Conservation (phyloP, 1,140 invertebrate species). For the Drosophila orena region DNA sequence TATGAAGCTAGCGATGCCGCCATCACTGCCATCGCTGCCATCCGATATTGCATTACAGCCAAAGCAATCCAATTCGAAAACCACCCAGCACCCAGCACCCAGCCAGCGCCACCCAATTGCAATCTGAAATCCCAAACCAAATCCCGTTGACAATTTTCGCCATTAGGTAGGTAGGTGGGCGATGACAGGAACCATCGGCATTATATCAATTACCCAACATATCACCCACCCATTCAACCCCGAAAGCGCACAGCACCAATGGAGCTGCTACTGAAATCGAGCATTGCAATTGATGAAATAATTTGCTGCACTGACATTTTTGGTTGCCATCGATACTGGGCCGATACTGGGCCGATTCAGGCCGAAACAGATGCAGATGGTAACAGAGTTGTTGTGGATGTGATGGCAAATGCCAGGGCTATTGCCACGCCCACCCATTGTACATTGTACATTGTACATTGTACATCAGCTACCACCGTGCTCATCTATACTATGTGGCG, state of each 20-base stretch:
- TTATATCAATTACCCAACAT: constrained; percentile 79
- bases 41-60: constrained; percentile 60
- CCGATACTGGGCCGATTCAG: too few species aligned
- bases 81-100: constrained; percentile 12
- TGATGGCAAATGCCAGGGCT: constrained; percentile 14
- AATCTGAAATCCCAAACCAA: constrained; percentile 26
- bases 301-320: constrained; percentile 74
- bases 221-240: constrained; percentile 12
- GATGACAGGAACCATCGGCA: constrained; percentile 58
- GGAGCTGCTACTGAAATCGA: constrained; percentile 54
- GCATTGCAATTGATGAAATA: constrained; percentile 82
- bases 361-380: constrained; percentile 45
- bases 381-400: constrained; percentile 28
- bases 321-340: constrained; percentile 50
- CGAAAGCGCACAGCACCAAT: background rate
- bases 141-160: constrained; percentile 73
- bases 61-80: background rate
- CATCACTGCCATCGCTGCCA: constrained; percentile 12
- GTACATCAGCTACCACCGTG: constrained; percentile 20
- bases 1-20: constrained; percentile 2
- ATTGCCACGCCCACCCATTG: constrained; percentile 49
- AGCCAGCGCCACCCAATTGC: constrained; percentile 16
- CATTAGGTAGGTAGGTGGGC: constrained; percentile 78
- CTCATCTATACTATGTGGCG: constrained; percentile 6
- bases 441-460: too few species aligned